Percentiles rank a stretch among this genome's conserved stretches.
These are phyloP conservation scores for Tragelaphus buxtoni DNA, from an alignment of 2,113 vertebrate genomes.

Conservation along the genomic window DNA sequence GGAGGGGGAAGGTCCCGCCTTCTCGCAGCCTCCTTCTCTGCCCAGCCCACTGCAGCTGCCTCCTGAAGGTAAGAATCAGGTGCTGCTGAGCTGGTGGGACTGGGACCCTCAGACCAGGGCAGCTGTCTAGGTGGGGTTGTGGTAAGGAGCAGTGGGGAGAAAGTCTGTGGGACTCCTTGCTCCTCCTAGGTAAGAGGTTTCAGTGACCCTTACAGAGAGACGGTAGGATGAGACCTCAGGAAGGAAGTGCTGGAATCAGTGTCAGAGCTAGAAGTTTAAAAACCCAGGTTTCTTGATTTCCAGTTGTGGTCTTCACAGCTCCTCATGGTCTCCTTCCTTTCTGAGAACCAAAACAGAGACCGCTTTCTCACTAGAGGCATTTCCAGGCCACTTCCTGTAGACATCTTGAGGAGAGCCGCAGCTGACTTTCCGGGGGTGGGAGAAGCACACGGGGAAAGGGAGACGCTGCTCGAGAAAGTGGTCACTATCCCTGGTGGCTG, in stretches of 20 bases:
- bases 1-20: background rate
- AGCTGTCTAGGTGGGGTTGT: no score
- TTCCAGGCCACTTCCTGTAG: background rate
- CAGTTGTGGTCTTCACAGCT: background rate
- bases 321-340: background rate
- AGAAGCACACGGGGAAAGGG: background rate
- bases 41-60: background rate
- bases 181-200: background rate
- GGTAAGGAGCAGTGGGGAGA: background rate
- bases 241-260: background rate
- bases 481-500: background rate
- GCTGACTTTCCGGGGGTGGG: background rate
- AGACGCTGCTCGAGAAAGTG: background rate
- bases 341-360: background rate
- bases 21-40: background rate
- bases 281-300: background rate
- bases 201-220: background rate
- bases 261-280: background rate
- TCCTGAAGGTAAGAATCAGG: background rate
- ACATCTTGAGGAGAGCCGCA: background rate
- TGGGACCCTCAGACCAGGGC: no score
- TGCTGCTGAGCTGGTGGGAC: background rate
- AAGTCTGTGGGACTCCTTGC: background rate
- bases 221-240: background rate
- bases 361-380: background rate